A percentile compares a stretch with the other conserved stretches of the same genome.
Evolutionary conservation across 2,113 vertebrate genomes (phyloP).

Genomic region (Gracilinanus agilis): DNA sequence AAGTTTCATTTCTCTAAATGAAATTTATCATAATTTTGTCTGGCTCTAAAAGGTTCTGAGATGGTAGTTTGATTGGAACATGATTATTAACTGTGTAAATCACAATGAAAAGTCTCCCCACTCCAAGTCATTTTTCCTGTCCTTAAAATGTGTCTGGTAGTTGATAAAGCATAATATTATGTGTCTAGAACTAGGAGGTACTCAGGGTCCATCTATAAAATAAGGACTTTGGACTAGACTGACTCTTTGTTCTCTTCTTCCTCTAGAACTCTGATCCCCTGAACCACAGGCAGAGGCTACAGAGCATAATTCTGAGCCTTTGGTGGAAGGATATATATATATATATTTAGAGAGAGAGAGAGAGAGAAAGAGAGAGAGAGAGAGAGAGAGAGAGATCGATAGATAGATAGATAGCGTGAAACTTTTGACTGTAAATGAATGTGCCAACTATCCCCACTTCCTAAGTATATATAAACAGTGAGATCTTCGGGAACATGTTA

Average conservation of each 20-base stretch:
- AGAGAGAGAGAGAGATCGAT: too few relatives aligned
- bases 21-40: neutral
- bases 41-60: neutral
- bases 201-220: neutral
- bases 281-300: neutral
- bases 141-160: neutral
- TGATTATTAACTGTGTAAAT: neutral
- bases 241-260: neutral
- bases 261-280: neutral
- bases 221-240: neutral
- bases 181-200: neutral
- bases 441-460: neutral
- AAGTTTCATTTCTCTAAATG: neutral
- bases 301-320: neutral
- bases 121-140: neutral
- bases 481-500: neutral
- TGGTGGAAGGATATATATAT: neutral
- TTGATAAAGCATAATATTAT: neutral
- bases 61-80: neutral
- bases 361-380: too few relatives aligned
- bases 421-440: neutral
- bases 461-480: slow-evolving; percentile 62
- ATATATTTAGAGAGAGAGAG: too few relatives aligned
- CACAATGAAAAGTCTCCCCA: neutral
- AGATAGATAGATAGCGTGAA: too few relatives aligned